A percentile compares a stretch with the other conserved stretches of the same genome.
Evolutionary conservation across 1,140 invertebrate genomes (phyloP).

Genomic region (Goniozus legneri): DNA sequence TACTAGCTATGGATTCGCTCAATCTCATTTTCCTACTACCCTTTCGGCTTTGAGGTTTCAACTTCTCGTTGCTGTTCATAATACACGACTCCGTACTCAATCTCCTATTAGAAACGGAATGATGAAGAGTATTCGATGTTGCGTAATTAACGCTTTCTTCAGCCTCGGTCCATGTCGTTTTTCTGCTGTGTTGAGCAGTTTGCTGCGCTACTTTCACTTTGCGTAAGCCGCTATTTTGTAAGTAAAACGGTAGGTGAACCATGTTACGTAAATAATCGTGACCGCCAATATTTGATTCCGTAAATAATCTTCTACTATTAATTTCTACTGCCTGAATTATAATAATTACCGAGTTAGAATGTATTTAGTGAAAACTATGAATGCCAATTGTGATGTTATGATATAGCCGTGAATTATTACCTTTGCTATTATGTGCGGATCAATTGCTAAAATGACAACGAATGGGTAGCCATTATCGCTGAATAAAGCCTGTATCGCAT

Average conservation of each 20-base stretch:
- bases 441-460: constrained; percentile 89
- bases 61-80: constrained; percentile 73
- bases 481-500: constrained; percentile 93
- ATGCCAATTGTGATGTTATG: no score
- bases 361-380: no score
- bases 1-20: constrained; percentile 86
- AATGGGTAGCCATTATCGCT: constrained; percentile 88
- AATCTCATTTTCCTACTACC: constrained; percentile 69
- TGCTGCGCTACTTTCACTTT: constrained; percentile 85
- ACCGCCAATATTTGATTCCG: constrained; percentile 85
- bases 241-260: constrained; percentile 95
- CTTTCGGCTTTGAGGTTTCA: constrained; percentile 56
- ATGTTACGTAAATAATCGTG: constrained; percentile 95
- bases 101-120: constrained; percentile 66
- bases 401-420: no score
- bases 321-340: constrained; percentile 91
- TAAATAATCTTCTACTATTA: constrained; percentile 80
- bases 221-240: constrained; percentile 92
- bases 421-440: constrained; percentile 96
- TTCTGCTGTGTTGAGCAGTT: constrained; percentile 59
- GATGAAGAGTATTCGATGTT: constrained; percentile 48
- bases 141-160: constrained; percentile 54
- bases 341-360: no score
- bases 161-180: constrained; percentile 44
- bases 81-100: constrained; percentile 73